Percentiles rank a stretch among this genome's conserved stretches.
Conservation (phyloP, 2,113 vertebrate species). For the Cinclus cinclus region DNA sequence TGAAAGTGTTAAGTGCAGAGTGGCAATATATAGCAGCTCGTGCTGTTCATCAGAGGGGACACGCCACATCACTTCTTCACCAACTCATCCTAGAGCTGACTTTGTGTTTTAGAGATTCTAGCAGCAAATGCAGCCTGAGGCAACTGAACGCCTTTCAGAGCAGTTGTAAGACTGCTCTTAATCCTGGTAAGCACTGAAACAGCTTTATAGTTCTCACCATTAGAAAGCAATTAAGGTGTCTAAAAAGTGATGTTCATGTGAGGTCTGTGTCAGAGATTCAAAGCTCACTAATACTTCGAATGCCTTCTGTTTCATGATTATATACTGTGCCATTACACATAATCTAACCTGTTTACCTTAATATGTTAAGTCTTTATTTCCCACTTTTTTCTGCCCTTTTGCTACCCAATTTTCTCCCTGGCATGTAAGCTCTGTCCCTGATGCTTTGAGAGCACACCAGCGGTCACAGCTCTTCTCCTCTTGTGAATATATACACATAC, state of each 20-base stretch:
- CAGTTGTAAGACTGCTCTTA: not conserved
- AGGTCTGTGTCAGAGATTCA: not conserved
- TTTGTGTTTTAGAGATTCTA: not conserved
- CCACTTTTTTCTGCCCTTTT: not conserved
- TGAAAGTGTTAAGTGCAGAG: not conserved
- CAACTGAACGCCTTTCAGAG: rapidly evolving
- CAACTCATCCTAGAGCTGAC: not conserved
- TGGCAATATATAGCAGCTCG: not conserved
- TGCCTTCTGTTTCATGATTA: not conserved
- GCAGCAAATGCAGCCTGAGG: not conserved
- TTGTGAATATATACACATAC: not conserved
- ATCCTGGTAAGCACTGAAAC: not conserved
- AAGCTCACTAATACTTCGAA: not conserved
- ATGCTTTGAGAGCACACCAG: not conserved
- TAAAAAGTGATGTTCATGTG: not conserved
- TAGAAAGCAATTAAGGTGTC: not conserved
- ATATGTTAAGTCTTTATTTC: not conserved
- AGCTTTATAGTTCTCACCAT: not conserved
- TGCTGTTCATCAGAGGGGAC: not conserved
- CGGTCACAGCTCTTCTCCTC: not conserved
- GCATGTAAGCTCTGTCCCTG: not conserved
- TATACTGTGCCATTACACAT: not conserved
- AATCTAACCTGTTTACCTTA: not conserved
- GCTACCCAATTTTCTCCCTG: not conserved
- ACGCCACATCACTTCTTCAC: rapidly evolving